Conservation (phyloP, 2,888 invertebrate genomes). For the Diloba caeruleocephala region DNA sequence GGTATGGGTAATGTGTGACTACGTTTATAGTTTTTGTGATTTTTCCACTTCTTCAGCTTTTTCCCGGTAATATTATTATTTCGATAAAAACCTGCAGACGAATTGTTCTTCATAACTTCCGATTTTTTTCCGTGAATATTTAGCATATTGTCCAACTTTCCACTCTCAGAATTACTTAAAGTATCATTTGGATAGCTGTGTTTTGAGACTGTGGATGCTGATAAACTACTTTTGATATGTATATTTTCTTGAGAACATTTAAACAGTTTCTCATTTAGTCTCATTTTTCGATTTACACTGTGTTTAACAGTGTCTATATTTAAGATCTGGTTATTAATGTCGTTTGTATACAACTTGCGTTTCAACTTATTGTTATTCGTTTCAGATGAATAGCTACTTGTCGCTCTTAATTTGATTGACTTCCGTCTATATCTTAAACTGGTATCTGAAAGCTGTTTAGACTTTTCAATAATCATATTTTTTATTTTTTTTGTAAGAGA, state of each 20-base stretch:
- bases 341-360: not conserved
- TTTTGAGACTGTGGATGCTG: not conserved
- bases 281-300: not conserved
- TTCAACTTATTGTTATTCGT: constrained; percentile 4
- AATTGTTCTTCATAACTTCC: not conserved
- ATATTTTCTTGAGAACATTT: not conserved
- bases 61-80: constrained; percentile 10
- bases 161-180: not conserved
- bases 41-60: constrained; percentile 3
- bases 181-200: not conserved
- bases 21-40: constrained; percentile 2
- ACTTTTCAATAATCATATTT: constrained; percentile 22
- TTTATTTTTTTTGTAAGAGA: constrained; percentile 19
- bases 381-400: constrained; percentile 10
- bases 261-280: not conserved
- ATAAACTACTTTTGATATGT: not conserved
- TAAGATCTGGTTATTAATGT: not conserved
- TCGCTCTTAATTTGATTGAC: constrained; percentile 9
- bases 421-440: constrained; percentile 18
- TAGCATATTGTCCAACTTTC: not conserved
- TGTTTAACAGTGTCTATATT: not conserved
- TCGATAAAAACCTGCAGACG: constrained; percentile 25
- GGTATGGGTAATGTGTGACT: constrained; percentile 1
- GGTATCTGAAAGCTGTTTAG: constrained; percentile 20
- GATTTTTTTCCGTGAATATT: not conserved